These are phyloP conservation scores for Eupithecia dodoneata DNA, from an alignment of 2,888 invertebrate genomes.

Conservation along the genomic window DNA sequence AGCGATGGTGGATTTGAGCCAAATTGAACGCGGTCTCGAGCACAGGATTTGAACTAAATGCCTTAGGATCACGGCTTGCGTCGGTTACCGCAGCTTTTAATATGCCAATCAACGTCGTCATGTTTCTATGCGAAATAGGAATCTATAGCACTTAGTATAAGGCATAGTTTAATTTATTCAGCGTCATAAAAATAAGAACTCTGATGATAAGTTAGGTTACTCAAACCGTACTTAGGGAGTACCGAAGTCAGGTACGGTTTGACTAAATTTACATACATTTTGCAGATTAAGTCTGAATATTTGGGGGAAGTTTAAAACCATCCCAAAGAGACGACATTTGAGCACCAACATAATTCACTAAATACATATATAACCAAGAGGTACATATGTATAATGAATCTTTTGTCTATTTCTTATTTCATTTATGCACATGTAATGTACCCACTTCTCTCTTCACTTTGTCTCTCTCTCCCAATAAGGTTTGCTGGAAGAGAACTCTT, in stretches of 20 bases:
- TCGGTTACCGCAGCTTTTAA: conserved; percentile 2
- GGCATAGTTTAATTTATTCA: conserved; percentile 16
- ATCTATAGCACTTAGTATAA: background rate
- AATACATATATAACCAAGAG: background rate
- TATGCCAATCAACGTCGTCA: background rate
- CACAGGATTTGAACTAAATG: conserved; percentile 4
- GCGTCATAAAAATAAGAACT: conserved; percentile 28
- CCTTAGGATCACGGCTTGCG: background rate
- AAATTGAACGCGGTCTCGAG: conserved; percentile 15
- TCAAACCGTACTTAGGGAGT: conserved; percentile 25
- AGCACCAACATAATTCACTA: conserved; percentile 10
- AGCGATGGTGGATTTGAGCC: conserved; percentile 14
- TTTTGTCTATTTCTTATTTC: no score
- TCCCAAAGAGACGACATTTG: conserved; percentile 17
- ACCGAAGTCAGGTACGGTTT: conserved; percentile 30
- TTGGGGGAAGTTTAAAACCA: conserved; percentile 30
- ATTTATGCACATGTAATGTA: no score
- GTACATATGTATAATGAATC: no score
- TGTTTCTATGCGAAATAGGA: conserved; percentile 1
- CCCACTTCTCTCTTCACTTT: no score
- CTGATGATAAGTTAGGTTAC: conserved; percentile 19
- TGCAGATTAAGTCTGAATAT: conserved; percentile 30
- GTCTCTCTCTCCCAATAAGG: no score
- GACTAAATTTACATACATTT: conserved; percentile 38
- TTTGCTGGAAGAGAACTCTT: no score